A percentile compares a stretch with the other conserved stretches of the same genome.
Evolutionary conservation across 2,113 vertebrate species (phyloP).

Genomic region (Pampusana beccarii): DNA sequence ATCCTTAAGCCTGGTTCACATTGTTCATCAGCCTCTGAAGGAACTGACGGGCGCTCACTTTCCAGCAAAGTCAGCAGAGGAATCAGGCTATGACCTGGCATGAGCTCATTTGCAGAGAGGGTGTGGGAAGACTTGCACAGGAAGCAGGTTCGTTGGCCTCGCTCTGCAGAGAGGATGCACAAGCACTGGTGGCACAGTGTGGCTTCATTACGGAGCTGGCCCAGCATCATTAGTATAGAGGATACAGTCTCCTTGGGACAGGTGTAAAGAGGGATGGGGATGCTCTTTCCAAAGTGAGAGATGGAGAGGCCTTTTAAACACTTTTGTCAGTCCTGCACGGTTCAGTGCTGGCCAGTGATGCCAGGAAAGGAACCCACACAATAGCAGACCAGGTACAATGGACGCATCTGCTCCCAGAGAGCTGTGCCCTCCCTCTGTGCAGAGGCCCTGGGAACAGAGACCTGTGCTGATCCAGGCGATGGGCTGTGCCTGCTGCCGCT

Average conservation of each 20-base stretch:
- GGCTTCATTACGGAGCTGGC: not conserved
- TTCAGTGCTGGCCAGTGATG: not conserved
- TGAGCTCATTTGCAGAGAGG: not conserved
- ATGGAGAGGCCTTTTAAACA: not conserved
- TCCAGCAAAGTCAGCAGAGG: not conserved
- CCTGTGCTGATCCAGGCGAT: not conserved
- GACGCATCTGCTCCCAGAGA: not conserved
- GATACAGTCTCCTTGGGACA: constrained; percentile 10
- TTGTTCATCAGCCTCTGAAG: not conserved
- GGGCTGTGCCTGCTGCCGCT: not conserved
- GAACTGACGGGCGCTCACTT: not conserved
- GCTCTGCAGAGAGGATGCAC: not conserved
- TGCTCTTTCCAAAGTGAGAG: not conserved
- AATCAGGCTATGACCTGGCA: constrained; percentile 11
- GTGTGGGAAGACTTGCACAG: not conserved
- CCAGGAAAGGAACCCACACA: not conserved
- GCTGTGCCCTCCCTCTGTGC: not conserved
- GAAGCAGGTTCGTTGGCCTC: not conserved
- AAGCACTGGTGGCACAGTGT: not conserved
- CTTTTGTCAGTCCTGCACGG: not conserved
- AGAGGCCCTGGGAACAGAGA: not conserved
- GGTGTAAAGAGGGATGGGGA: not conserved
- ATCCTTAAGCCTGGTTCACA: not conserved
- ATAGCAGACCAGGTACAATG: not conserved
- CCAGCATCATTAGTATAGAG: not conserved